A percentile compares a stretch with the other conserved stretches of the same genome.
These are phyloP conservation scores for Cyclargus thomasi DNA, from an alignment of 1,140 invertebrate species.

Conservation along the genomic window DNA sequence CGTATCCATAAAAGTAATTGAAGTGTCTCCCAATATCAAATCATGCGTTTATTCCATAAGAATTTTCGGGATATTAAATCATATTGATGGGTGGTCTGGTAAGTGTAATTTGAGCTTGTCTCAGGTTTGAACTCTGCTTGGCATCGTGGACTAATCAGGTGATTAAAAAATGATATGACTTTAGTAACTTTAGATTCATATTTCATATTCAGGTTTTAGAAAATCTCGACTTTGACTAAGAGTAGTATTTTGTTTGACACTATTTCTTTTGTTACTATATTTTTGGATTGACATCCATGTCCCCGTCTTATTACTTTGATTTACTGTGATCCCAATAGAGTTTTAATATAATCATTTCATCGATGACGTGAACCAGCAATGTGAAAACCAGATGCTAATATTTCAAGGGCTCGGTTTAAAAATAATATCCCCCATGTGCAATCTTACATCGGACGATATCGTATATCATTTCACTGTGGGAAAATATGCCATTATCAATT, in stretches of 20 bases:
- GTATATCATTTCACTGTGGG: neutral
- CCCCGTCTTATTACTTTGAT: no score
- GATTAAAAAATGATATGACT: no score
- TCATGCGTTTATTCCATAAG: neutral
- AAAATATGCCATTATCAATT: neutral
- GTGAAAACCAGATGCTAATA: slow-evolving; percentile 16
- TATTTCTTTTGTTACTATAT: no score
- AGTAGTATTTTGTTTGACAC: no score
- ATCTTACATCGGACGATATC: slow-evolving; percentile 1
- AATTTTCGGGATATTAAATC: neutral
- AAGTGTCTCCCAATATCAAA: neutral
- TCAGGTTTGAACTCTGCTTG: neutral
- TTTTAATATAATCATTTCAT: neutral
- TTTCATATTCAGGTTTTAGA: no score
- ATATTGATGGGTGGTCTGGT: neutral
- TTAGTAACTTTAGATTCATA: no score
- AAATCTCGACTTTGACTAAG: no score
- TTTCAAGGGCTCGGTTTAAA: slow-evolving; percentile 17
- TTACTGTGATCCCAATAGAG: neutral
- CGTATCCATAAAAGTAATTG: neutral
- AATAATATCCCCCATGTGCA: slow-evolving; percentile 13
- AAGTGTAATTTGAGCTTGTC: neutral
- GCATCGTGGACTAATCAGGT: neutral
- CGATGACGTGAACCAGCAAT: neutral
- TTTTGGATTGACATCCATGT: no score